Conservation (phyloP, 2,888 invertebrate species). For the Philaethria dido region DNA sequence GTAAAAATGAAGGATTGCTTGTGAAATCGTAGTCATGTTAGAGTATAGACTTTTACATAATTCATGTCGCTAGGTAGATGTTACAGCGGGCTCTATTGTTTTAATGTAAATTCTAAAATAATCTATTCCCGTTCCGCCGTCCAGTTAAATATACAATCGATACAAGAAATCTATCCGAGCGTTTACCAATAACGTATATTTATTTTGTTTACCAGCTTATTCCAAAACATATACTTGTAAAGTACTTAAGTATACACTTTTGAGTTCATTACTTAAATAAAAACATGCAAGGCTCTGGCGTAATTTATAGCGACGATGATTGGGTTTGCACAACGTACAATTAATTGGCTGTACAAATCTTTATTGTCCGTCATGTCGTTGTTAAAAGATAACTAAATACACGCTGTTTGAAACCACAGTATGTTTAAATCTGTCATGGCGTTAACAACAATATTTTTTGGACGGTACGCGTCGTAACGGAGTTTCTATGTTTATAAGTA, state of each 20-base stretch:
- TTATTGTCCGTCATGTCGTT: background rate
- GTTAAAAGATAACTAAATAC: background rate
- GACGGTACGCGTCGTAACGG: too few relatives aligned
- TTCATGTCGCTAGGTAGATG: slow-evolving; percentile 40
- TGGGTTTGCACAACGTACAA: background rate
- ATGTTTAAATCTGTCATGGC: background rate
- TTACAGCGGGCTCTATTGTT: slow-evolving; percentile 42
- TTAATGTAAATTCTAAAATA: slow-evolving; percentile 43
- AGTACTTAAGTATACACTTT: background rate
- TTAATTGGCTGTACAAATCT: slow-evolving; percentile 7
- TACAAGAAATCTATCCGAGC: slow-evolving; percentile 38
- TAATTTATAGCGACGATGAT: background rate
- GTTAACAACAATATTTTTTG: too few relatives aligned
- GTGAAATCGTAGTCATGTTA: slow-evolving; percentile 40
- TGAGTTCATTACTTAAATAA: slow-evolving; percentile 11
- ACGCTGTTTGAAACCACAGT: too few relatives aligned
- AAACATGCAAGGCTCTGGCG: background rate
- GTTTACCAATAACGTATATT: slow-evolving; percentile 40
- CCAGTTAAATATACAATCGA: slow-evolving; percentile 43
- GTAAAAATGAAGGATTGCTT: slow-evolving; percentile 36
- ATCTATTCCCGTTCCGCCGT: slow-evolving; percentile 39
- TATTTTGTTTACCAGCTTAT: slow-evolving; percentile 26
- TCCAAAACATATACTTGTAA: slow-evolving; percentile 21
- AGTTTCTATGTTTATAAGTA: too few relatives aligned
- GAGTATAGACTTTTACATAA: slow-evolving; percentile 38